Base-by-base conservation (phyloP, 2,888 invertebrate species). In the Habroteleia sp. region DNA sequence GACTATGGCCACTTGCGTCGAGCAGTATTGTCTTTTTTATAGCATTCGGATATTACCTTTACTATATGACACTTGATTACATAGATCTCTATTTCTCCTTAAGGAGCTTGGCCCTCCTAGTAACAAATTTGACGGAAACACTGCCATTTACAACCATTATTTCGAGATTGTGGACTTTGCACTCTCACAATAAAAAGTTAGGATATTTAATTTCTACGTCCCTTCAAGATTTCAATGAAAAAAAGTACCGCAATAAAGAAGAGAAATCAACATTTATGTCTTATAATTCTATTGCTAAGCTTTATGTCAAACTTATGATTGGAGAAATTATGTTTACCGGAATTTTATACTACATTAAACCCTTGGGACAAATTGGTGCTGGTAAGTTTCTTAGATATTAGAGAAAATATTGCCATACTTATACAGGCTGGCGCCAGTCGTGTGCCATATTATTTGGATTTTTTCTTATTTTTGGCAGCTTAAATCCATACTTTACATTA, bases 51-150 rank as follows among this genome's bases (percentile, higher is more conserved):
- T 85, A 85, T 56, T 83, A 81, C 14, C 56, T 78, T 8, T 82
- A 82, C 42, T 79, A 82, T n/a, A 82, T 85, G 82, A 8, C 79
- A 2, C 74, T 83, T 33, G 85, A 85, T 35, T 85, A 82, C 39
- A 23, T 84, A 3, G 84, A 85, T 31, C 62, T 84, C 3, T 82
- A 78, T 56, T 65, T 85, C 1, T 81, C 80, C 13, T 82, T 83
- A 17, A 77, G 68, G 2, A 73, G 83, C 35, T 69, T 85, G 2
- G 81, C 82, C 29, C 80, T 80, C 37, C 80, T 85, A 0, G 75
- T 85, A 0, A 77, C 82, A 74, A 84, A 83, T 58, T 74, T 85
- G 29, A 82, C 83, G 4, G 82, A 84, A 37, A 83, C 83, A 56
- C 77, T 82, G 72, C 82, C 80, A 0, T 84, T 84, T 46, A 79